Evolutionary conservation across 2,888 invertebrate species (phyloP), one percentile per base, ranked within the genome.

Genomic region (Cryptops parisi): DNA sequence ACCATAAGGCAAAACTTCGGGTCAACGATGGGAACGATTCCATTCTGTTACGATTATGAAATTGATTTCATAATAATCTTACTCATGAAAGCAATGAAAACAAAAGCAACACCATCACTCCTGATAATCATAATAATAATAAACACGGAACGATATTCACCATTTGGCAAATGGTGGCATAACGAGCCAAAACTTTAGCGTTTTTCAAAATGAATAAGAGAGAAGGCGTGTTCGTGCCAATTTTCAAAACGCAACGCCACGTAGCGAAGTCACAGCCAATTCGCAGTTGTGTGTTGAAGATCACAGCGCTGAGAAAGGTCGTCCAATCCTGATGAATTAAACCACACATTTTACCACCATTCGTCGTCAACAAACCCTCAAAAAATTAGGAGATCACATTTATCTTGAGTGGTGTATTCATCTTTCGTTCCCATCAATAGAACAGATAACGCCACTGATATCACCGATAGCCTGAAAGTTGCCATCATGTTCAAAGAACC

Each of bases 21-120:
- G 98, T 98, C 98, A 53, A 98, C 97, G 67, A 98, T 98, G 38
- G 98, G 98, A 46, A 98, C 98, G 67, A 98, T 84, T 60, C 96
- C 84, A 73, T 94, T 91, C 69, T 73, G 58, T 26, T 61, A 58
- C 25, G 12, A 33, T 46, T 27, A 24, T 3, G 46, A 25, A 12
- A n/a, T 4, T 15, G 9, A 50, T 6, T 3, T 4, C 33, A 39
- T 4, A 12, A 6, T 6, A n/a, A 25, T 4, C 12, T 5, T 23
- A 27, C 38, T 40, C 3, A n/a, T 44, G 26, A 53, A 41, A 9
- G 5, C 2, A 5, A 41, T 41, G 23, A 41, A 41, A 41, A 41
- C 4, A 4, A 39, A 24, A 12, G n/a, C 25, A n/a, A n/a, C n/a
- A n/a, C n/a, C n/a, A n/a, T n/a, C n/a, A n/a, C n/a, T n/a, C n/a